Conservation (phyloP, 2,797 vertebrate species). For the Novumbra hubbsi region DNA sequence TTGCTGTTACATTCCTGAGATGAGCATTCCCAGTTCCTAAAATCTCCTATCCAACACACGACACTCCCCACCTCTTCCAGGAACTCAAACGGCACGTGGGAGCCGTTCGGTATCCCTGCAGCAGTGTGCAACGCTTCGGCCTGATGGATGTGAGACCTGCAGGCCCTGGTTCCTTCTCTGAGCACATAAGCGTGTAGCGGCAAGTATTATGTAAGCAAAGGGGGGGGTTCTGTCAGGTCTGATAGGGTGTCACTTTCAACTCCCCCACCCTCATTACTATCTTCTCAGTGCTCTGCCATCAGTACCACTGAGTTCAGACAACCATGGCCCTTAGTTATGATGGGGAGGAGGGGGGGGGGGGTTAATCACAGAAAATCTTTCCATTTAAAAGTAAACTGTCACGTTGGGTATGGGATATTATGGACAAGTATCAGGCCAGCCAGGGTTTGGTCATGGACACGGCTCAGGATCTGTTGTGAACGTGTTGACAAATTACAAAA, state of each 20-base stretch:
- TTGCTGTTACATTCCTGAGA: background rate
- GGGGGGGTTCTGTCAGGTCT: constrained; percentile 25
- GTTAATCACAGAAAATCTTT: too few relatives aligned
- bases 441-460: too few relatives aligned
- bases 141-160: constrained; percentile 40
- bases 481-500: too few relatives aligned
- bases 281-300: background rate
- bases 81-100: background rate
- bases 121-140: background rate
- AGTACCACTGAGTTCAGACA: constrained; percentile 9
- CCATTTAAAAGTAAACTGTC: too few relatives aligned
- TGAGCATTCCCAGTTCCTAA: background rate
- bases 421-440: too few relatives aligned
- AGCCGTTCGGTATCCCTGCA: background rate
- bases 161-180: constrained; percentile 18
- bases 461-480: too few relatives aligned
- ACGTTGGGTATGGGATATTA: too few relatives aligned
- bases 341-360: too few relatives aligned
- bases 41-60: background rate
- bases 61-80: background rate
- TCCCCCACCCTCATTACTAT: background rate
- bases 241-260: constrained; percentile 29
- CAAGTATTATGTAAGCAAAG: constrained; percentile 34
- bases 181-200: constrained; percentile 29
- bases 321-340: constrained; percentile 6